Conservation (phyloP, 2,888 invertebrate species). For the Sesamia inferens region DNA sequence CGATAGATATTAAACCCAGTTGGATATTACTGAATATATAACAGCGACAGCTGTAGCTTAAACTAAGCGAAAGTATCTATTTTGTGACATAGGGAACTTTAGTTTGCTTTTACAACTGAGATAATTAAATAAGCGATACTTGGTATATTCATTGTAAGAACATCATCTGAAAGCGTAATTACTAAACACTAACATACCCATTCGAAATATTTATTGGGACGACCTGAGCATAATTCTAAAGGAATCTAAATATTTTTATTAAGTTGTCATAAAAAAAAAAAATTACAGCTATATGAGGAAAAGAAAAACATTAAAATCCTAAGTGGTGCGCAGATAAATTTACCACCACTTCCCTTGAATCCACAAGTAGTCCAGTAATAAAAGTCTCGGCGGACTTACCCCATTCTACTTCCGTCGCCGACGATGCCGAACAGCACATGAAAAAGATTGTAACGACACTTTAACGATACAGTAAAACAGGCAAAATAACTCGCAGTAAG, state of each 20-base stretch:
- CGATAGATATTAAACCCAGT: conserved; percentile 80
- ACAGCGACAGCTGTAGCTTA: conserved; percentile 78
- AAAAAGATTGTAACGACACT: conserved; percentile 86
- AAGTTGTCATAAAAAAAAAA: conserved; percentile 69
- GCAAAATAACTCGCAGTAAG: conserved; percentile 75
- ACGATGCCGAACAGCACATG: conserved; percentile 83
- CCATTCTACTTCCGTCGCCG: conserved; percentile 87
- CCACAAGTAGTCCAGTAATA: conserved; percentile 83
- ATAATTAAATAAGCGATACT: conserved; percentile 1
- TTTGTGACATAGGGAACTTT: conserved; percentile 8
- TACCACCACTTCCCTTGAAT: conserved; percentile 75
- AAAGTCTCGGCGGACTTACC: conserved; percentile 85
- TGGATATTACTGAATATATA: conserved; percentile 76
- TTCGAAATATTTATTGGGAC: conserved; percentile 31
- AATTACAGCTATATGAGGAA: conserved; percentile 69
- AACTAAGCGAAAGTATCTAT: conserved; percentile 62
- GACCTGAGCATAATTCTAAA: conserved; percentile 48
- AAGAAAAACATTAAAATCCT: conserved; percentile 68
- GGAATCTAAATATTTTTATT: conserved; percentile 50
- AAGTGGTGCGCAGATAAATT: conserved; percentile 70
- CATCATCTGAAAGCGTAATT: conserved; percentile 5
- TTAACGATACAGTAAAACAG: conserved; percentile 85
- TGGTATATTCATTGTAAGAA: background rate
- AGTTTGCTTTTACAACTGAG: conserved; percentile 6
- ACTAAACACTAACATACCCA: conserved; percentile 20